A percentile compares a stretch with the other conserved stretches of the same genome.
These are phyloP conservation scores for Lepidothrix coronata DNA, from an alignment of 2,113 vertebrate species.

Conservation along the genomic window DNA sequence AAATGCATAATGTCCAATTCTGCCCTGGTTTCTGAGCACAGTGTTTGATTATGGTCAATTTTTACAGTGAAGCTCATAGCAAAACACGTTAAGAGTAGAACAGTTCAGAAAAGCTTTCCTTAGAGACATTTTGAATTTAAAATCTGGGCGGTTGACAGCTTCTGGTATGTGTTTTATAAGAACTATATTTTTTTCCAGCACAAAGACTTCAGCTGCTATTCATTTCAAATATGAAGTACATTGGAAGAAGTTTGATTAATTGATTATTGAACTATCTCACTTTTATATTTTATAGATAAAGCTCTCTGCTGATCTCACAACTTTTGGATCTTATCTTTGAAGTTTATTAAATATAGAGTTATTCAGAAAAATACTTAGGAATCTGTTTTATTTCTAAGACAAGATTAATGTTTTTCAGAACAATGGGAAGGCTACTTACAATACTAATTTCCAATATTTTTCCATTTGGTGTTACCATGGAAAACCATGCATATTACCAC, in stretches of 20 bases:
- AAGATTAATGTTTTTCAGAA: not conserved
- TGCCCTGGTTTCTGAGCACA: not conserved
- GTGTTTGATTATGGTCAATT: not conserved
- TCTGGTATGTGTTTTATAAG: not conserved
- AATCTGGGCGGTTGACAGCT: not conserved
- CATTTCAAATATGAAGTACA: not conserved
- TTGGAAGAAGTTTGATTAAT: not conserved
- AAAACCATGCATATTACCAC: not conserved
- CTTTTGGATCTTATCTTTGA: not conserved
- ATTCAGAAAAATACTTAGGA: not conserved
- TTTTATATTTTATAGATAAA: not conserved
- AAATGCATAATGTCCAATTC: not conserved
- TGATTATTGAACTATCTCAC: not conserved
- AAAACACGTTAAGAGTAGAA: not conserved
- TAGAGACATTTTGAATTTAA: not conserved
- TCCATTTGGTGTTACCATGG: not conserved
- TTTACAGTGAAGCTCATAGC: not conserved
- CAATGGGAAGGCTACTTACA: not conserved
- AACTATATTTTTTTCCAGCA: not conserved
- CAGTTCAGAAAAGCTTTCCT: not conserved
- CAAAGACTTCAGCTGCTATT: not conserved
- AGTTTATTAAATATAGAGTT: not conserved
- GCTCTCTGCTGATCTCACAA: not conserved
- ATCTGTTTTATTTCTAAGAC: not conserved
- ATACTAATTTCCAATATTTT: not conserved